Percentiles rank a stretch among this genome's conserved stretches.
Evolutionary conservation across 2,888 invertebrate species (phyloP).

Genomic region (Sarcophaga variegata): DNA sequence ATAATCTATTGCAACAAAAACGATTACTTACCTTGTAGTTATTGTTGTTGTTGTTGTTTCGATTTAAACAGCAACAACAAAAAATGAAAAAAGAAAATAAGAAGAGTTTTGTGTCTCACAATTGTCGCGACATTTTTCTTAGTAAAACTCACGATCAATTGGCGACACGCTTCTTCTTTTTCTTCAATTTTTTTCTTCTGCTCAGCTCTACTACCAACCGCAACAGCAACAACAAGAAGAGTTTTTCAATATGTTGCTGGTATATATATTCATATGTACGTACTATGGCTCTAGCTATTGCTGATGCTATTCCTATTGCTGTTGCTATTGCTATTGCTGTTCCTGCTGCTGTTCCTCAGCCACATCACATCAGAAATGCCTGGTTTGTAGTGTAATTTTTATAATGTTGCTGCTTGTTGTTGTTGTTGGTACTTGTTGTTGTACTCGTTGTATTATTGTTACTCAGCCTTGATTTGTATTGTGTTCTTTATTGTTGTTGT

Average conservation of each 20-base stretch:
- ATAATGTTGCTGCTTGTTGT: constrained; percentile 25
- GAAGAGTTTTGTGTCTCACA: constrained; percentile 69
- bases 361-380: constrained; percentile 60
- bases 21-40: constrained; percentile 17
- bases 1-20: constrained; percentile 10
- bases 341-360: constrained; percentile 55
- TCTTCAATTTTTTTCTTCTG: constrained; percentile 17
- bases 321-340: constrained; percentile 14
- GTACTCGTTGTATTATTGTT: constrained; percentile 14
- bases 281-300: not conserved
- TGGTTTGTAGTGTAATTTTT: constrained; percentile 43
- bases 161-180: constrained; percentile 79
- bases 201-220: constrained; percentile 10
- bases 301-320: constrained; percentile 27
- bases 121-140: constrained; percentile 81
- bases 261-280: not conserved
- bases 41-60: constrained; percentile 15
- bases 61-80: constrained; percentile 25
- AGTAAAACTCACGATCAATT: constrained; percentile 81
- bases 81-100: constrained; percentile 26
- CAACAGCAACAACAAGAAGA: not conserved
- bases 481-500: constrained; percentile 31
- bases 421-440: not conserved
- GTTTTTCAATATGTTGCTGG: constrained; percentile 25
- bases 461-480: constrained; percentile 48